Conservation (phyloP, 2,888 invertebrate genomes). For the Pandemis cinnamomeana region DNA sequence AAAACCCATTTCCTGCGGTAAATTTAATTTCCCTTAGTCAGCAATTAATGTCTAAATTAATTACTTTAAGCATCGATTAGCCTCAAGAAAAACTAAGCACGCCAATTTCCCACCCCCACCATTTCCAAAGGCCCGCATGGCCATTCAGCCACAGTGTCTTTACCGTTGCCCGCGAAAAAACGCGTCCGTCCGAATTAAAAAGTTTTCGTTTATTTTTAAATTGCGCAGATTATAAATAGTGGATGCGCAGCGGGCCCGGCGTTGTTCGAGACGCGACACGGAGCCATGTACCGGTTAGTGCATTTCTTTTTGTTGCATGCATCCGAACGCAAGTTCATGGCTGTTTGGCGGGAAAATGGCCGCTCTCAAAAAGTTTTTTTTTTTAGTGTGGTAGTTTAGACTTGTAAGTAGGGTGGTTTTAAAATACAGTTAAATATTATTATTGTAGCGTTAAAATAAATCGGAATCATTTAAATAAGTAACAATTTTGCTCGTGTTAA, state of each 20-base stretch:
- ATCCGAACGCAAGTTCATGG: slow-evolving; percentile 38
- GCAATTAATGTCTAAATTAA: slow-evolving; percentile 5
- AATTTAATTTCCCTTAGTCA: not conserved
- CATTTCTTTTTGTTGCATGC: slow-evolving; percentile 50
- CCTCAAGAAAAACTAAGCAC: slow-evolving; percentile 29
- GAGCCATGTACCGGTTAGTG: slow-evolving; percentile 76
- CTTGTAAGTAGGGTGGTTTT: too few relatives aligned
- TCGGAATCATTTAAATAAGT: too few relatives aligned
- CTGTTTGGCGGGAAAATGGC: slow-evolving; percentile 29
- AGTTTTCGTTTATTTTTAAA: slow-evolving; percentile 61
- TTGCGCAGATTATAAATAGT: slow-evolving; percentile 67
- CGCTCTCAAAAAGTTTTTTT: not conserved
- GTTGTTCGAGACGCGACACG: slow-evolving; percentile 52
- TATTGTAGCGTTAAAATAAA: too few relatives aligned
- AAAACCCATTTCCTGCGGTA: not conserved
- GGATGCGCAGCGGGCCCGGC: slow-evolving; percentile 57
- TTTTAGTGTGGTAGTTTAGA: too few relatives aligned
- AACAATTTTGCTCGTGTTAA: too few relatives aligned
- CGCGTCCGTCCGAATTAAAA: slow-evolving; percentile 44
- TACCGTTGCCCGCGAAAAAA: slow-evolving; percentile 65
- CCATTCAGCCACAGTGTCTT: slow-evolving; percentile 45
- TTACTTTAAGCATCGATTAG: slow-evolving; percentile 26
- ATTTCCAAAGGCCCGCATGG: slow-evolving; percentile 44
- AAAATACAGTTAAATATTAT: too few relatives aligned
- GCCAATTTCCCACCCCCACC: slow-evolving; percentile 50